Conservation (phyloP, 2,888 invertebrate species). For the Hypena proboscidalis region DNA sequence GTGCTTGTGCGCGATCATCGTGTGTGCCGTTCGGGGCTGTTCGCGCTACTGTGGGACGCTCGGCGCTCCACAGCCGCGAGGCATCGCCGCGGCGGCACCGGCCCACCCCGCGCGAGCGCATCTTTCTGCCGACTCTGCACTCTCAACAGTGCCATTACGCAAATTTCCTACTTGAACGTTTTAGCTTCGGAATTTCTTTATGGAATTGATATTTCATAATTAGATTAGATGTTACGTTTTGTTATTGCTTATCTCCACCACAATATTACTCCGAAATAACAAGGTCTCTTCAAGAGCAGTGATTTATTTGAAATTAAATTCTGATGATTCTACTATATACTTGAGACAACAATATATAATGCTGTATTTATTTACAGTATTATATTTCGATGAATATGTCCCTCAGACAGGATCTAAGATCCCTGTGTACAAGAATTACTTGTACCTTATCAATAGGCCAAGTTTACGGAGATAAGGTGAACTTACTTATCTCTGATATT, state of each 20-base stretch:
- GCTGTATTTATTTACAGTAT: conserved; percentile 22
- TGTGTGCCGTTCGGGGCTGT: conserved; percentile 74
- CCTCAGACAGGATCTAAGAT: conserved; percentile 46
- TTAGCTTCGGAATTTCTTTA: neutral
- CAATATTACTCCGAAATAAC: too few species aligned
- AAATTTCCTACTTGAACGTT: conserved; percentile 34
- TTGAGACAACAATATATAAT: conserved; percentile 31
- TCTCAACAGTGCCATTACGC: conserved; percentile 37
- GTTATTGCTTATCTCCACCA: too few species aligned
- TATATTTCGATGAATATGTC: conserved; percentile 38
- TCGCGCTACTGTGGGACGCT: conserved; percentile 76
- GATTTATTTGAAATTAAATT: too few species aligned
- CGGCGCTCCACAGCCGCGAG: conserved; percentile 43
- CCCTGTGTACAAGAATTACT: conserved; percentile 46
- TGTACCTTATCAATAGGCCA: conserved; percentile 63
- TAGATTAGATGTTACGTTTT: too few species aligned
- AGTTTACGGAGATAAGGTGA: conserved; percentile 64
- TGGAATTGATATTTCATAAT: too few species aligned
- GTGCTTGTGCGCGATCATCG: conserved; percentile 74
- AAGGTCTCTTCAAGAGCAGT: too few species aligned
- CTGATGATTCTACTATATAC: too few species aligned
- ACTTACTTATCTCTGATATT: conserved; percentile 59
- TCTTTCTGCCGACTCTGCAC: conserved; percentile 43
- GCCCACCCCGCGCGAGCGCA: conserved; percentile 47
- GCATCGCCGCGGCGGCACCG: conserved; percentile 43